A percentile compares a stretch with the other conserved stretches of the same genome.
Evolutionary conservation across 2,888 invertebrate genomes (phyloP).

Genomic region (Pristionchus japonicus): DNA sequence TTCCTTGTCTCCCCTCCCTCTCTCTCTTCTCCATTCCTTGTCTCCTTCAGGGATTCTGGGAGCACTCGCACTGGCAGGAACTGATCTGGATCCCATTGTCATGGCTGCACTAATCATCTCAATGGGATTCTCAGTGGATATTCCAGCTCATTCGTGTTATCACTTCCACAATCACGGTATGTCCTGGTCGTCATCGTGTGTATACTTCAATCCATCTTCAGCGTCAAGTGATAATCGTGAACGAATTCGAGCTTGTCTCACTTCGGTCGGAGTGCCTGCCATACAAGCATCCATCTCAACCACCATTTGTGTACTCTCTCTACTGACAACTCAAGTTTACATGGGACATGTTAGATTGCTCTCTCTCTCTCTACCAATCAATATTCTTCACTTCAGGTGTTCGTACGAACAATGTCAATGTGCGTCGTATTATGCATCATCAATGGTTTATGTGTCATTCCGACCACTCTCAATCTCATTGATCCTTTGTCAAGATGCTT

Average conservation of each 20-base stretch:
- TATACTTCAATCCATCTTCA: background rate
- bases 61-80: slow-evolving; percentile 66
- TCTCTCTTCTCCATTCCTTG: too few species aligned
- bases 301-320: slow-evolving; percentile 53
- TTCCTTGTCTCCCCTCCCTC: too few species aligned
- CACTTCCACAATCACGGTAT: slow-evolving; percentile 67
- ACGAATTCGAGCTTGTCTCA: slow-evolving; percentile 51
- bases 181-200: background rate
- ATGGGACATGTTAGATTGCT: slow-evolving; percentile 56
- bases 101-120: slow-evolving; percentile 74
- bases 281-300: slow-evolving; percentile 64
- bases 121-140: slow-evolving; percentile 72
- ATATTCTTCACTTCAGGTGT: slow-evolving; percentile 53
- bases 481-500: background rate
- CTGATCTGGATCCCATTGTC: slow-evolving; percentile 72
- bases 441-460: slow-evolving; percentile 62
- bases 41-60: slow-evolving; percentile 65
- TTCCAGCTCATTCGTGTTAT: slow-evolving; percentile 72
- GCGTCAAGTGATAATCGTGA: slow-evolving; percentile 45
- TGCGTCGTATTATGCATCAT: slow-evolving; percentile 64
- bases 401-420: slow-evolving; percentile 65
- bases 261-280: slow-evolving; percentile 66
- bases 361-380: background rate
- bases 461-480: slow-evolving; percentile 51
- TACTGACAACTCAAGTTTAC: slow-evolving; percentile 54